phyloP scores from a whole-genome alignment of 2,888 invertebrate species.

The Ornithoptera priamus region DNA sequence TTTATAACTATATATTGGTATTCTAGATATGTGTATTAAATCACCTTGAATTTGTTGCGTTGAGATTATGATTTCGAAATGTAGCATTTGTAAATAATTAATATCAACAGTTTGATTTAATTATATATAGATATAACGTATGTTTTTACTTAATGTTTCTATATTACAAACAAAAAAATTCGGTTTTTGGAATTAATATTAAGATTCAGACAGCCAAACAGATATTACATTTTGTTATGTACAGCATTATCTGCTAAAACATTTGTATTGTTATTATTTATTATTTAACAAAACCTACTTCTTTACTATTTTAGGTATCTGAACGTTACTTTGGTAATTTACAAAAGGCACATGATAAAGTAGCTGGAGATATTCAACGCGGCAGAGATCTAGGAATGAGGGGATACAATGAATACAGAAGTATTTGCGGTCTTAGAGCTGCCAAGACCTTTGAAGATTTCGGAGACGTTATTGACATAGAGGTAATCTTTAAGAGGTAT shows the following conservation, averaged over 20 bases:
- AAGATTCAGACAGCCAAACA: no score
- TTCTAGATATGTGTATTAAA: no score
- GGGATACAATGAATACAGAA: slow-evolving; percentile 61
- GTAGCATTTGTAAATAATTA: no score
- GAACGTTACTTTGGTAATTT: slow-evolving; percentile 55
- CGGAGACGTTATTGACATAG: slow-evolving; percentile 55
- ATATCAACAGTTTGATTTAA: no score
- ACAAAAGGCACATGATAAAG: slow-evolving; percentile 53
- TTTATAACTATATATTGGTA: not conserved
- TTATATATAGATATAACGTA: no score
- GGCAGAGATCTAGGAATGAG: slow-evolving; percentile 59
- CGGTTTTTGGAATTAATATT: no score
- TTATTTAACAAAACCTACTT: not conserved
- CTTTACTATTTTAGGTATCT: slow-evolving; percentile 46
- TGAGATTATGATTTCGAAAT: no score
- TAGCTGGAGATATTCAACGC: slow-evolving; percentile 58
- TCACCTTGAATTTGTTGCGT: no score
- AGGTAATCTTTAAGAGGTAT: slow-evolving; percentile 43
- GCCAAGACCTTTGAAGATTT: slow-evolving; percentile 59
- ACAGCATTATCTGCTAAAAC: no score
- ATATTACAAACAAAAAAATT: no score
- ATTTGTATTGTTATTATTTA: not conserved
- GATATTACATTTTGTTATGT: no score
- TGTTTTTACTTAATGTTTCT: no score
- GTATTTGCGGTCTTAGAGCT: slow-evolving; percentile 51